Base-by-base conservation (phyloP, 2,888 invertebrate species). In the Eremobia ochroleuca region DNA sequence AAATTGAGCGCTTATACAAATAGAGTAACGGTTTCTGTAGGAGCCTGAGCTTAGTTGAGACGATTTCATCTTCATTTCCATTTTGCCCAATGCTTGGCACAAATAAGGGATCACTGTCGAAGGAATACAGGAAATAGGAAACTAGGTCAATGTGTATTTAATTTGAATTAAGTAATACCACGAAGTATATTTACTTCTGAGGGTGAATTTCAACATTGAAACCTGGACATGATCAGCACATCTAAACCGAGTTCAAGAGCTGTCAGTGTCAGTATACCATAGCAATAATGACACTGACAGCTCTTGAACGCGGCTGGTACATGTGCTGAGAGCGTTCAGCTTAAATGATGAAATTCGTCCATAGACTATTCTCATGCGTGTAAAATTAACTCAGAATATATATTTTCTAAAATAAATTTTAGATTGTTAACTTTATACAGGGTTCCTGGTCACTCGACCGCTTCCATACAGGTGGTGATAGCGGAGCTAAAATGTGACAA, bases 1-100 rank as follows among this genome's bases (percentile, higher is more conserved):
- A 88, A 87, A 87, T 85, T 88, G 80, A 78, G 79, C 82, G 77
- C 72, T 76, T 71, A 67, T 59, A 87, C 77, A 79, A 84, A 88
- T 82, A 85, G 86, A 79, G 76, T 67, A 85, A 68, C 64, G 69
- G 73, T 70, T 69, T 79, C 66, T 40, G 46, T 21, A 34, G 55
- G 64, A 85, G 67, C 62, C 52, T n/a, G 55, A 61, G 72, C 77
- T 84, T 67, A 77, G 40, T 58, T 46, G 46, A 68, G 64, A 65
- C 40, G 62, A 64, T 71, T 79, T 67, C 55, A 28, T 61, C 21
- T 61, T 55, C 37, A 77, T 82, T 79, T 75, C 64, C 34, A 79
- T 73, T 73, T 61, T 13, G 40, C 28, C 37, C 59, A 61, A 37
- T 61, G 66, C 59, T 77, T 21, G 46, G 64, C 61, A 77, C 37